Base-by-base conservation (phyloP, 2,797 vertebrate genomes). In the Manis pentadactyla region DNA sequence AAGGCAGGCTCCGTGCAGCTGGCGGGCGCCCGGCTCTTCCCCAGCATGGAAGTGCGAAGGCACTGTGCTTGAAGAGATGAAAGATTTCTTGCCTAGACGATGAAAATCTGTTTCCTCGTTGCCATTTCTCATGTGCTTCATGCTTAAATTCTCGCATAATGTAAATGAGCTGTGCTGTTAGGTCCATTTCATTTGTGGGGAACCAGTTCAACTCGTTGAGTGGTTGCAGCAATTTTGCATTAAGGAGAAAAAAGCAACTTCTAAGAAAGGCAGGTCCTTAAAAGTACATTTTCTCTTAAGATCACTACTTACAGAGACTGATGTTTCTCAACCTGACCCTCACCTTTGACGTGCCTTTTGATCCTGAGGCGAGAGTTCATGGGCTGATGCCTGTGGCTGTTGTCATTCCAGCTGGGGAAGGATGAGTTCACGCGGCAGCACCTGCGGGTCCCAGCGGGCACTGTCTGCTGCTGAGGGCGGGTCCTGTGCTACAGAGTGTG, bases 401-500 rank as follows among this genome's bases (percentile, higher is more conserved):
- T 98, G 18, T 98, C 75, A 1, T 98, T 98, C 96, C 98, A 99
- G 99, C 97, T 97, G 92, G 96, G 96, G 98, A 99, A 99, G 98
- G 98, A 99, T 99, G 99, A 99, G 99, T 98, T 99, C 99, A 74
- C 99, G 99, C 98, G 98, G 99, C 98, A 99, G 99, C 98, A 98
- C 99, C 98, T 99, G 99, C 90, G 98, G 99, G 96, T 99, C 99
- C 89, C 99, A 98, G 97, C 99, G 99, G 14, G 87, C 88, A 13
- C 99, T 99, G 96, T 96, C 98, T 39, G 85, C 98, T 69, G 78
- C 98, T 0, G 98, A 98, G 59, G 98, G 98, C 39, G 98, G 99
- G 63, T 98, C 98, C 99, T 99, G 96, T 99, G 99, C 98, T 99
- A 99, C 0, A 99, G 99, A 90, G 99, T 99, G 96, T 99, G 99